Percentiles rank a stretch among this genome's conserved stretches.
These are phyloP conservation scores for Protosalanx chinensis DNA, from an alignment of 2,797 vertebrate genomes.

Conservation along the genomic window DNA sequence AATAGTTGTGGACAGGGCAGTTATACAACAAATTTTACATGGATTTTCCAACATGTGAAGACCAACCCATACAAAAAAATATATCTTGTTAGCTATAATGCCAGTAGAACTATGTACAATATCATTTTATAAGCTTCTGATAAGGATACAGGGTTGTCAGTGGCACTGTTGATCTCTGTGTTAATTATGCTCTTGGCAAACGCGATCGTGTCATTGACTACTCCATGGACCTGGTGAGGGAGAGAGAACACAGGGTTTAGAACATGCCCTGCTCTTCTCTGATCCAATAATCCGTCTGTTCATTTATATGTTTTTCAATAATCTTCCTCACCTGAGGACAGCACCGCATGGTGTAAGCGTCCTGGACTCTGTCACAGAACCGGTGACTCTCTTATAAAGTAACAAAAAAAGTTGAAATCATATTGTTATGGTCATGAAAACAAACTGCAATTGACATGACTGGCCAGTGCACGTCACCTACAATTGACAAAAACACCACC, in stretches of 20 bases:
- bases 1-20: slow-evolving; percentile 4
- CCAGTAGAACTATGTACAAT: neutral
- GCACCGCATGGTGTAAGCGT: slow-evolving; percentile 95
- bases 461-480: neutral
- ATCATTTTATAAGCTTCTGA: neutral
- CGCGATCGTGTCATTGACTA: slow-evolving; percentile 90
- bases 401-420: slow-evolving; percentile 38
- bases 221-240: slow-evolving; percentile 84
- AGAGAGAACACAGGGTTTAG: slow-evolving; percentile 13
- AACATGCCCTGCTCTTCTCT: neutral
- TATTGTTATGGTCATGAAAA: too few species aligned
- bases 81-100: neutral
- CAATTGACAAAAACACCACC: too few species aligned
- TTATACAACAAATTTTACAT: neutral
- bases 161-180: slow-evolving; percentile 97
- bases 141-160: slow-evolving; percentile 98
- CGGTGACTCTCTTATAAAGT: slow-evolving; percentile 85
- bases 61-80: neutral
- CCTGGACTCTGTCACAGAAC: slow-evolving; percentile 96
- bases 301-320: neutral
- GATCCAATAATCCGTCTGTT: neutral
- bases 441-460: too few species aligned
- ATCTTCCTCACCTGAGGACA: slow-evolving; percentile 83
- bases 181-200: slow-evolving; percentile 93
- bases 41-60: neutral